Evolutionary conservation across 2,113 vertebrate species (phyloP).

Genomic region (Mormoops blainvillei): DNA sequence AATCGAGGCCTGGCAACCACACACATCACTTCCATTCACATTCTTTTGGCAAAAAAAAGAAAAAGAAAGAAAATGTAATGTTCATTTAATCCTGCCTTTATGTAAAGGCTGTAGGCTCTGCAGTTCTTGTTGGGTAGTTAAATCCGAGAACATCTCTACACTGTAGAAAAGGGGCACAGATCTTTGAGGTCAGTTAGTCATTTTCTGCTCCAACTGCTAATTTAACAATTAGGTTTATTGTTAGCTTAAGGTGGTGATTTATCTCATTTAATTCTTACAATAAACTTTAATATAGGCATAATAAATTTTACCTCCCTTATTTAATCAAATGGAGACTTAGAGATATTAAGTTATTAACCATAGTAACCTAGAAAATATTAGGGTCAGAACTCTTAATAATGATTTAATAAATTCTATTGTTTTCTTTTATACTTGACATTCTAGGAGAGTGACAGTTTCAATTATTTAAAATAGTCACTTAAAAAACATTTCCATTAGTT

Average conservation of each 20-base stretch:
- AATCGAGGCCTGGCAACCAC: not conserved
- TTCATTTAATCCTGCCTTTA: not conserved
- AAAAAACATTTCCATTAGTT: not conserved
- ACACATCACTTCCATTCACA: not conserved
- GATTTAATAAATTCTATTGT: not conserved
- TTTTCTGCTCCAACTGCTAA: not conserved
- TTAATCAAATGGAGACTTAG: conserved; percentile 11
- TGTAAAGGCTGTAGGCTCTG: not conserved
- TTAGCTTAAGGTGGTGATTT: conserved; percentile 28
- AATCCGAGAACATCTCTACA: not conserved
- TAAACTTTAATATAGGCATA: conserved; percentile 25
- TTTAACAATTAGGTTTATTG: conserved; percentile 31
- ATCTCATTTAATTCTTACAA: conserved; percentile 35
- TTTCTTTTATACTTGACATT: not conserved
- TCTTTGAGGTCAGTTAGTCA: not conserved
- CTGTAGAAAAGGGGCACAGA: not conserved
- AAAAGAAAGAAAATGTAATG: not conserved
- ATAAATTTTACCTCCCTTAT: not conserved
- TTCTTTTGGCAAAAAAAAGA: not conserved
- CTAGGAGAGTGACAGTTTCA: not conserved
- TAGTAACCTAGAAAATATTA: not conserved
- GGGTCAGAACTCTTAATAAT: not conserved
- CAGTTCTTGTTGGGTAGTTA: not conserved
- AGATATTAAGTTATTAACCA: conserved; percentile 35
- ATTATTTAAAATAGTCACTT: not conserved